Base-by-base conservation (phyloP, 2,888 invertebrate genomes). In the Blastobasis adustella region DNA sequence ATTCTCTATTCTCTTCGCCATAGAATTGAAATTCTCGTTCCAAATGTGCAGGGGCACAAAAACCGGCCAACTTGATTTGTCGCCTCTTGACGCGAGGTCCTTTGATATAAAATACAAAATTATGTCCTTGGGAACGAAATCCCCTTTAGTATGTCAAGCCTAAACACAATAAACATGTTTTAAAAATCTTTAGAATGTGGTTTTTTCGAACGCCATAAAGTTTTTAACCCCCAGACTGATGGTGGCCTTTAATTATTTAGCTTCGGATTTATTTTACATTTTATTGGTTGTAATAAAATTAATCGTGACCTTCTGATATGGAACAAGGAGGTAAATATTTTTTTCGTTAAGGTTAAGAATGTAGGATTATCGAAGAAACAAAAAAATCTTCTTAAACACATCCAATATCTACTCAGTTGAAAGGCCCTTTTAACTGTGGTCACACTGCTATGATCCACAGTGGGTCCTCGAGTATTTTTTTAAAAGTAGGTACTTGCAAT, bases 111-210 rank as follows among this genome's bases (percentile, higher is more conserved):
- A 72, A 76, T 75, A 77, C 67, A 73, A 73, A 79, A 68, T 80
- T 75, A 80, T 77, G 75, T 68, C 73, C 79, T 76, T 83, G 83
- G 79, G 81, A 84, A 82, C 73, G 53, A 47, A 56, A 58, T 74
- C 71, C 74, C 73, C 73, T 74, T 68, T 70, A 58, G 63, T 54
- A 54, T 54, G 55, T 40, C 48, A 55, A 43, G 54, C 65, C 63
- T 66, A 66, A 66, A 68, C 59, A 70, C 69, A 77, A 75, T 76
- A 73, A 79, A 76, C 65, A 69, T 63, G 66, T 62, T 69, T 69
- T 60, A 69, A 69, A 73, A 72, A 62, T 66, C 60, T 70, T 65
- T 67, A 63, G 63, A 71, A 68, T 66, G 63, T 57, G 54, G 59
- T 67, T 72, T 76, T 79, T 76, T 71, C 56, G 54, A 50, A 49